These are phyloP conservation scores for Mesorhabditis spiculigera DNA, from an alignment of 2,888 invertebrate species.

Conservation along the genomic window DNA sequence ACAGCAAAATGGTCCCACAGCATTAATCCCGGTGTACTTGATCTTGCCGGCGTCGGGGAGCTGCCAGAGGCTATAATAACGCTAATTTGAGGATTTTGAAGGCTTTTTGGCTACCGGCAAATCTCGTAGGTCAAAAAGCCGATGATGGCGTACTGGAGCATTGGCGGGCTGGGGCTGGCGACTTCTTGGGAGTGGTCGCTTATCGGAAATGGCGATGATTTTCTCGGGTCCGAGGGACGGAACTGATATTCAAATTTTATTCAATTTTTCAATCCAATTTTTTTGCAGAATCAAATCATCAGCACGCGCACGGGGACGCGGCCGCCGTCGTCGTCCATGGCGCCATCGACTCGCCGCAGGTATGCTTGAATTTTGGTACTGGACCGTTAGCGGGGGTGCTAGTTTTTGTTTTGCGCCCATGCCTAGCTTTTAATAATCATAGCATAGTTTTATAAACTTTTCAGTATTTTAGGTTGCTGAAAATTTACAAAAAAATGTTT, in stretches of 20 bases:
- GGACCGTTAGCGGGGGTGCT: too few species aligned
- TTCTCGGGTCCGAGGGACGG: too few species aligned
- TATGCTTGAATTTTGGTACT: neutral
- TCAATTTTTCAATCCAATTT: too few species aligned
- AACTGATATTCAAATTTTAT: too few species aligned
- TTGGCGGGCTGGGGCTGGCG: neutral
- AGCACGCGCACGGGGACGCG: neutral
- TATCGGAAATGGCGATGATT: neutral
- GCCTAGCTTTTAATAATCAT: too few species aligned
- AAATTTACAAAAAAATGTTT: too few species aligned
- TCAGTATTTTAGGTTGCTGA: too few species aligned
- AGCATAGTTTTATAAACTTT: too few species aligned
- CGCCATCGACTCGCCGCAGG: constrained; percentile 9
- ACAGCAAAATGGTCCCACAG: neutral
- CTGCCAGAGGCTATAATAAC: neutral
- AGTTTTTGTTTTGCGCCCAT: too few species aligned
- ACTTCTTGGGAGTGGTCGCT: neutral
- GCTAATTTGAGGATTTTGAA: neutral
- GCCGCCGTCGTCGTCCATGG: neutral
- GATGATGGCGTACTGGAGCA: constrained; percentile 1
- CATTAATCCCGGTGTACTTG: constrained; percentile 1
- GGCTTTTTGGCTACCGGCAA: neutral
- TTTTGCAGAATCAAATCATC: too few species aligned
- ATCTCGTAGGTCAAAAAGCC: constrained; percentile 3
- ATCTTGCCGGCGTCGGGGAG: neutral